Conservation (phyloP, 2,113 vertebrate genomes). For the Tichodroma muraria region DNA sequence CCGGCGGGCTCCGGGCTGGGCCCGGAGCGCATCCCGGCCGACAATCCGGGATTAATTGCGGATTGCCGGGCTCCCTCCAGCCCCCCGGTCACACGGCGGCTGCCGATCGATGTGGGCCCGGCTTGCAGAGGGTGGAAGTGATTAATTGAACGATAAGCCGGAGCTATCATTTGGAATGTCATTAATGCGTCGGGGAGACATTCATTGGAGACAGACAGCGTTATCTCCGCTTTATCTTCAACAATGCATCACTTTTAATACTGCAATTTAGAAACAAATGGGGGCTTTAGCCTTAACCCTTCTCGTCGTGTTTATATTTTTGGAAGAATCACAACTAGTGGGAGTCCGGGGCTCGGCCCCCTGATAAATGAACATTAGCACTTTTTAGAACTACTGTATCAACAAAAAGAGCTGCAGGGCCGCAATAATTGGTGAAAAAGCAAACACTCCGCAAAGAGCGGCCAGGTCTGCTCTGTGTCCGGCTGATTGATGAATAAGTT, state of each 20-base stretch:
- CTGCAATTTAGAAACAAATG: slow-evolving; percentile 90
- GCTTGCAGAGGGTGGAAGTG: slow-evolving; percentile 70
- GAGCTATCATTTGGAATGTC: slow-evolving; percentile 83
- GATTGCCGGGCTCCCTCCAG: neutral
- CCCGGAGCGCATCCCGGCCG: neutral
- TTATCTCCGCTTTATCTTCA: slow-evolving; percentile 98
- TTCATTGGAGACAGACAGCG: slow-evolving; percentile 89
- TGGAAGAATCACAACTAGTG: slow-evolving; percentile 87
- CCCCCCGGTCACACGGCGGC: neutral
- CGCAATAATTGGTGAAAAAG: slow-evolving; percentile 92
- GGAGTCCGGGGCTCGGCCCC: slow-evolving; percentile 74
- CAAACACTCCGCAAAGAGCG: slow-evolving; percentile 82
- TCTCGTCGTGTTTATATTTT: slow-evolving; percentile 93
- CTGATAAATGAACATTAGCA: slow-evolving; percentile 96
- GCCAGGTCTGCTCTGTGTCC: slow-evolving; percentile 79
- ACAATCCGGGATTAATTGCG: neutral
- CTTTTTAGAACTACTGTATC: slow-evolving; percentile 88
- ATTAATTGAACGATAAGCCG: slow-evolving; percentile 79
- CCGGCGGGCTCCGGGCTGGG: neutral
- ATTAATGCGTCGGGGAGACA: slow-evolving; percentile 93
- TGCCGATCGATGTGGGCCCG: slow-evolving; percentile 46
- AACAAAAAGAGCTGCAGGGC: slow-evolving; percentile 82
- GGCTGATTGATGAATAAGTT: slow-evolving; percentile 75
- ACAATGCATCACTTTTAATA: slow-evolving; percentile 83
- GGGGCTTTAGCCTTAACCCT: slow-evolving; percentile 83